phyloP scores from a whole-genome alignment of 1,140 invertebrate species.

The Archegozetes longisetosus region DNA sequence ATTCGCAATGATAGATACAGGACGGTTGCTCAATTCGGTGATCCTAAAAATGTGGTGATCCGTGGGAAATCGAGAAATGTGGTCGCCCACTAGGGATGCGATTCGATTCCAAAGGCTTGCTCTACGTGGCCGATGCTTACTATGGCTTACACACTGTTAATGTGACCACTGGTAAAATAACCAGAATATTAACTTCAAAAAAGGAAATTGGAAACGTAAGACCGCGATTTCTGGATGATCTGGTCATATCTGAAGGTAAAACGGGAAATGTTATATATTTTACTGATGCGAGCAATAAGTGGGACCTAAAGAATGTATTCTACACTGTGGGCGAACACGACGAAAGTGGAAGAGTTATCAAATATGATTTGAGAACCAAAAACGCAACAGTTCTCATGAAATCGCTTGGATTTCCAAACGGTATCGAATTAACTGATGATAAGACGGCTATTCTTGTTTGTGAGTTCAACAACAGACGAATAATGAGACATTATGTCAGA shows the following conservation, averaged over 20 bases:
- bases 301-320: constrained; percentile 5
- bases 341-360: constrained; percentile 8
- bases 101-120: constrained; percentile 48
- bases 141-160: constrained; percentile 36
- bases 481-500: constrained; percentile 51
- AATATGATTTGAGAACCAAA: constrained; percentile 2
- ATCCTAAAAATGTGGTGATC: constrained; percentile 10
- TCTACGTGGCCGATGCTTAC: constrained; percentile 61
- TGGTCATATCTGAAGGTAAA: constrained; percentile 6
- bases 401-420: constrained; percentile 14
- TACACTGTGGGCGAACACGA: constrained; percentile 5
- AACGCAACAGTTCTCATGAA: neutral
- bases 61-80: constrained; percentile 38
- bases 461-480: constrained; percentile 32
- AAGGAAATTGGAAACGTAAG: neutral
- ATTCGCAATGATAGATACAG: constrained; percentile 7
- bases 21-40: constrained; percentile 12
- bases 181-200: neutral
- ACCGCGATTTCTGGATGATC: constrained; percentile 11
- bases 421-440: constrained; percentile 48
- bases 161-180: neutral
- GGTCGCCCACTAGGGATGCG: constrained; percentile 60
- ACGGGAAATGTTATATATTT: neutral
- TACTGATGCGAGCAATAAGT: constrained; percentile 14
- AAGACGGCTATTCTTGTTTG: constrained; percentile 52